Conservation (phyloP, 1,140 invertebrate species). For the Zaprionus ornatus region DNA sequence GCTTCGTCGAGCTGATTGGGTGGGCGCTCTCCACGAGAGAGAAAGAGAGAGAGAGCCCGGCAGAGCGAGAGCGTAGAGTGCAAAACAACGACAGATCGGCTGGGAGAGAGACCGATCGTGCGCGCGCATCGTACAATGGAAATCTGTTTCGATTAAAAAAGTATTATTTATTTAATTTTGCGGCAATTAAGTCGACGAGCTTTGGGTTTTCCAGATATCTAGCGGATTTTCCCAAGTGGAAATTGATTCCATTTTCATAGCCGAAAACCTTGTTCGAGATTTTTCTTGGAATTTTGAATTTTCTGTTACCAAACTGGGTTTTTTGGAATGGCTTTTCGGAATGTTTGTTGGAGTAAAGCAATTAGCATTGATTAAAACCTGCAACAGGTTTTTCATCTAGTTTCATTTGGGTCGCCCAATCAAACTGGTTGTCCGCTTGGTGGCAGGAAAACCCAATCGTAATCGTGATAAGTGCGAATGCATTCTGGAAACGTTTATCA, state of each 20-base stretch:
- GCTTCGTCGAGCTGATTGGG: constrained; percentile 14
- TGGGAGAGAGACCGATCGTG: not conserved
- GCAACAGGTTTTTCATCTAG: constrained; percentile 25
- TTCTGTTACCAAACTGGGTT: not conserved
- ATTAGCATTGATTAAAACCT: constrained; percentile 30
- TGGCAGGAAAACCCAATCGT: constrained; percentile 12
- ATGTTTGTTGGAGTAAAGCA: not conserved
- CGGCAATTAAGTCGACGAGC: not conserved
- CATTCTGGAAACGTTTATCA: constrained; percentile 5
- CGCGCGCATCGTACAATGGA: not conserved
- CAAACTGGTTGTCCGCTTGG: constrained; percentile 33
- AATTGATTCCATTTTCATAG: not conserved
- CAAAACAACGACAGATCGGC: constrained; percentile 11
- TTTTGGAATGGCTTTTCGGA: not conserved
- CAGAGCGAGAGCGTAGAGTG: not conserved
- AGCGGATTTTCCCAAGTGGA: not conserved
- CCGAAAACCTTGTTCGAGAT: constrained; percentile 28
- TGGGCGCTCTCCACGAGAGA: not conserved
- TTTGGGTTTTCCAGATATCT: not conserved
- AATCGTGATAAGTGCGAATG: constrained; percentile 14
- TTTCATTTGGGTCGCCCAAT: constrained; percentile 19
- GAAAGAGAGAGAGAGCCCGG: not conserved
- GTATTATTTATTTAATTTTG: not conserved
- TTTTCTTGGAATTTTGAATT: not conserved
- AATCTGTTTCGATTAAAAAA: constrained; percentile 2